Evolutionary conservation across 1,140 invertebrate species (phyloP), one percentile per base, ranked within the genome.

Genomic region (Nylanderia fulva): DNA sequence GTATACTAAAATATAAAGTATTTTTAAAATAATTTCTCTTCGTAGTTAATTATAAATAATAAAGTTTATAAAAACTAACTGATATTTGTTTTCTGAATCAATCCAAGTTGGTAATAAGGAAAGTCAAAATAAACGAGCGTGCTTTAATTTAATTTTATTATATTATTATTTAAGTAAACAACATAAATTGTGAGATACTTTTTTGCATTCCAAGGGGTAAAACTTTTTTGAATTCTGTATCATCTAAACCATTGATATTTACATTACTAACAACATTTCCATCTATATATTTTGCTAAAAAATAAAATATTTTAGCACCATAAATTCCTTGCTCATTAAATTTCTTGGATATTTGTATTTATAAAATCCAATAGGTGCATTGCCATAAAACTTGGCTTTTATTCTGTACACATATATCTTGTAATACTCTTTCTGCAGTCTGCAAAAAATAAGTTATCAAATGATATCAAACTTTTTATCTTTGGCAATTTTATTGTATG

Each of bases 301-400:
- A 97, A 86, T 97, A 96, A 88, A 96, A 95, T 91, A 98, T 96
- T 95, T 98, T 98, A n/a, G 97, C 97, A n/a, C 98, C 98, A 68
- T 96, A 91, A 85, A 94, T 93, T 33, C 91, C 88, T 87, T 84
- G 96, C 85, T 96, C 93, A 58, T 95, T 94, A 84, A 96, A 91
- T 58, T 88, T 85, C 90, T 95, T 96, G 0, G 98, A 94, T 98
- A 98, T 93, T 97, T 97, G 91, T 98, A 99, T 92, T 98, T 98
- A 91, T 98, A 98, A 91, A 98, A 98, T 21, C 98, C 98, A 93
- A 97, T 97, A 0, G 98, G 98, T 24, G 98, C 97, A 95, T 98
- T 98, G 15, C 98, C 97, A 87, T 97, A 96, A 91, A 99, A 97
- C 83, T 95, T 95, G 0, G 96, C 96, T 89, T 96, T 96, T 2